Base-by-base conservation (phyloP, 2,113 vertebrate genomes). In the Sphyrna mokarran region DNA sequence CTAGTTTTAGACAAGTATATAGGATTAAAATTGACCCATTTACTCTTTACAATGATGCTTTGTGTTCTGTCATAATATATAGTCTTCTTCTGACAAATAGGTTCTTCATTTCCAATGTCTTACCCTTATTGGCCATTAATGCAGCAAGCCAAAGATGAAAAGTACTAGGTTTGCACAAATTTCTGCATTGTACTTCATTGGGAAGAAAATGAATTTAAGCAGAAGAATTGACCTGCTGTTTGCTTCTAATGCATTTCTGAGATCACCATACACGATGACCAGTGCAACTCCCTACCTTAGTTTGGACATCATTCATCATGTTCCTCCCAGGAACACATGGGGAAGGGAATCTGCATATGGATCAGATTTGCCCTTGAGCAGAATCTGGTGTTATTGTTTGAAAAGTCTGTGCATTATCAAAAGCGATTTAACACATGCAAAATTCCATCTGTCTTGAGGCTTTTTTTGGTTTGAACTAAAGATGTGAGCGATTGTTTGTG, bases 231-330 rank as follows among this genome's bases (percentile, higher is more conserved):
- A 93, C 66, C 61, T 90, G 87, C 61, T 90, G 33, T n/a, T 93
- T 66, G 89, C 37, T 93, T n/a, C 66, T 33, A 93, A 93, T 37
- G 61, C 16, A 93, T 37, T 22, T 93, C n/a, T 1, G 20, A 22
- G 20, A 14, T 66, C 5, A 68, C 18, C 33, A 66, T n/a, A 93
- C 29, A 37, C 22, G 18, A n/a, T 93, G 89, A 37, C 58, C 1
- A 66, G 61, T 2, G 33, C 37, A 93, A 18, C 6, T 68, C n/a
- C 9, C 66, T 33, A 93, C 61, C 89, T 37, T 37, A 11, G 16
- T 93, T 93, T 66, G 33, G 33, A 66, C 33, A 66, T 93, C 89
- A 93, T 93, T 68, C 61, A 93, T 93, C 63, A 66, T 66, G 89
- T 68, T 66, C 9, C 89, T 93, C 89, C 58, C 89, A 18, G 16